A percentile compares a stretch with the other conserved stretches of the same genome.
Evolutionary conservation across 2,797 vertebrate species (phyloP).

Genomic region (Betta splendens): DNA sequence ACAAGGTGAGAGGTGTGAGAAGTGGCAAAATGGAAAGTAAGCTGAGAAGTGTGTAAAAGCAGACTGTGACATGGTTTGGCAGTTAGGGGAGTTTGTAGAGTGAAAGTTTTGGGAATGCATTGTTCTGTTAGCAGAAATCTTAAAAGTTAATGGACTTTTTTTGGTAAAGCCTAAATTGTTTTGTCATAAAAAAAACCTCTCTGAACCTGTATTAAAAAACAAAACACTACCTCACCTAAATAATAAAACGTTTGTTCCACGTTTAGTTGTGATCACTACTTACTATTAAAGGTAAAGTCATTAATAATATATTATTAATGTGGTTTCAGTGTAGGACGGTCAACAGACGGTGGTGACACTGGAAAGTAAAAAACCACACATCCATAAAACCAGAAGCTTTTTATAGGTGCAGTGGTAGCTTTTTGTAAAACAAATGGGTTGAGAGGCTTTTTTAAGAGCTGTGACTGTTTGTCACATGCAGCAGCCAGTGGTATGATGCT

Average conservation of each 20-base stretch:
- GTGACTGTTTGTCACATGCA: conserved; percentile 33
- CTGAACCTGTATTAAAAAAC: not conserved
- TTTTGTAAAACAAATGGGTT: conserved; percentile 6
- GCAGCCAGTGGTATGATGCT: conserved; percentile 40
- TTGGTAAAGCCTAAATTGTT: not conserved
- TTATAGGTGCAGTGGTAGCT: conserved; percentile 9
- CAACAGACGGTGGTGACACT: conserved; percentile 14
- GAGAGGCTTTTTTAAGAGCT: conserved; percentile 14
- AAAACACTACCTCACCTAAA: not conserved
- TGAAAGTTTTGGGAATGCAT: conserved; percentile 1
- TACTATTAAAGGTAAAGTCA: no score
- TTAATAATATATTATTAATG: no score
- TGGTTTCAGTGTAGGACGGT: not conserved
- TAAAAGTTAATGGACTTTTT: not conserved
- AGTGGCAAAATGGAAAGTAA: conserved; percentile 2
- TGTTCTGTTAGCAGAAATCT: conserved; percentile 3
- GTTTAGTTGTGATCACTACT: not conserved
- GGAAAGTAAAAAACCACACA: conserved; percentile 1
- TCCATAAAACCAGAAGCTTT: conserved; percentile 9
- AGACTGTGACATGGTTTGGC: not conserved
- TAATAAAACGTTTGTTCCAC: not conserved
- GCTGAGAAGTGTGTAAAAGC: conserved; percentile 2
- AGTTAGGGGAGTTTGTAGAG: not conserved
- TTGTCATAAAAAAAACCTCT: not conserved
- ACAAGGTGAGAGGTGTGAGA: conserved; percentile 8